Evolutionary conservation across 2,113 vertebrate species (phyloP).

Genomic region (Orcinus orca): DNA sequence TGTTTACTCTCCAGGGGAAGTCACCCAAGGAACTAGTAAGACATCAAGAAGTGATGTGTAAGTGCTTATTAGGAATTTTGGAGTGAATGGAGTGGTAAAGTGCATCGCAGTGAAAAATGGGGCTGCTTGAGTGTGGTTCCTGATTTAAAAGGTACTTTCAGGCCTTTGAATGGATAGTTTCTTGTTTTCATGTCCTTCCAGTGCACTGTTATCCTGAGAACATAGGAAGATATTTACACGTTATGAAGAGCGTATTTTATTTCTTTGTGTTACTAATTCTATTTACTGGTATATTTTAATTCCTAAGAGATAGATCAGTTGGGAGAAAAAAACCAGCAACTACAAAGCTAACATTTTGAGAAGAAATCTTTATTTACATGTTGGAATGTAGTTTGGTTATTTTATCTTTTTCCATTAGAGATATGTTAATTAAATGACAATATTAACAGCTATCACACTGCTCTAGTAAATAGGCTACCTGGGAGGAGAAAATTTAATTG

Average conservation of each 20-base stretch:
- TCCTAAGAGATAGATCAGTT: not conserved
- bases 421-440: conserved; percentile 5
- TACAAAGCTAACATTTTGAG: conserved; percentile 13
- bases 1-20: not conserved
- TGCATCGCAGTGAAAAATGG: not conserved
- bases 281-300: conserved; percentile 6
- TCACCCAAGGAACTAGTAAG: not conserved
- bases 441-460: not conserved
- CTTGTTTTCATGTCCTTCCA: not conserved
- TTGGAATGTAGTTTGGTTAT: not conserved
- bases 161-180: not conserved
- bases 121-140: not conserved
- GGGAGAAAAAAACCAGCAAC: not conserved
- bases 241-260: not conserved
- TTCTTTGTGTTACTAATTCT: not conserved
- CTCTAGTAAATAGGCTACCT: conserved; percentile 2
- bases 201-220: not conserved
- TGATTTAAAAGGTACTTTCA: not conserved
- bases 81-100: not conserved
- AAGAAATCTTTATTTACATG: conserved; percentile 2
- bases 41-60: not conserved
- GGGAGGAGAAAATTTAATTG: conserved; percentile 24
- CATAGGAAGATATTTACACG: not conserved
- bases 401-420: conserved; percentile 1
- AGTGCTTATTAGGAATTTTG: not conserved